Conservation (phyloP, 2,888 invertebrate species). For the Gastracanthus pulcherrimus region DNA sequence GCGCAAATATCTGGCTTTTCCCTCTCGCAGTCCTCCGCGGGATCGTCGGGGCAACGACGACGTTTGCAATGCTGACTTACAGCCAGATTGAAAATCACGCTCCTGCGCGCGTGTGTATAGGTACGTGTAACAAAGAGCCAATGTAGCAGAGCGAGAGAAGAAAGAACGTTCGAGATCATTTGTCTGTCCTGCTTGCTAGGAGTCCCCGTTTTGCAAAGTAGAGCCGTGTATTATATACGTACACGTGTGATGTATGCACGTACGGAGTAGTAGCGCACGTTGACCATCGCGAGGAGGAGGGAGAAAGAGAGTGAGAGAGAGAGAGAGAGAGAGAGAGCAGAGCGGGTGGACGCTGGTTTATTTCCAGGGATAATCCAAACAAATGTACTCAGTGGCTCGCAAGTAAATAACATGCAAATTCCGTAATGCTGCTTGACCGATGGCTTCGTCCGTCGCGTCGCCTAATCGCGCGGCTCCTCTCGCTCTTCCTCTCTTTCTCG, state of each 20-base stretch:
- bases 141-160: constrained; percentile 40
- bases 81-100: constrained; percentile 57
- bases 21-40: neutral
- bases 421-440: constrained; percentile 78
- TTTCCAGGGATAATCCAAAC: constrained; percentile 78
- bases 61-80: constrained; percentile 49
- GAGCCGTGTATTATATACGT: neutral
- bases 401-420: constrained; percentile 78
- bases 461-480: neutral
- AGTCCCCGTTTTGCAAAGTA: constrained; percentile 33
- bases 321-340: constrained; percentile 61
- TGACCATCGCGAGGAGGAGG: neutral
- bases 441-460: constrained; percentile 69
- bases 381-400: constrained; percentile 76
- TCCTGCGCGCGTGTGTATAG: neutral
- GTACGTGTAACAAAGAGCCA: constrained; percentile 56
- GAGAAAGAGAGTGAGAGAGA: neutral
- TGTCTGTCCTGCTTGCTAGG: constrained; percentile 66
- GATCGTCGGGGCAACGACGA: constrained; percentile 12
- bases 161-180: constrained; percentile 67
- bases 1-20: constrained; percentile 34
- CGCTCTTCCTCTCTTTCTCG: neutral
- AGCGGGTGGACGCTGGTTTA: constrained; percentile 73
- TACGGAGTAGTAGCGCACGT: no score
- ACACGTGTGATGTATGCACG: neutral